Base-by-base conservation (phyloP, 2,113 vertebrate genomes). In the Thomomys bottae region DNA sequence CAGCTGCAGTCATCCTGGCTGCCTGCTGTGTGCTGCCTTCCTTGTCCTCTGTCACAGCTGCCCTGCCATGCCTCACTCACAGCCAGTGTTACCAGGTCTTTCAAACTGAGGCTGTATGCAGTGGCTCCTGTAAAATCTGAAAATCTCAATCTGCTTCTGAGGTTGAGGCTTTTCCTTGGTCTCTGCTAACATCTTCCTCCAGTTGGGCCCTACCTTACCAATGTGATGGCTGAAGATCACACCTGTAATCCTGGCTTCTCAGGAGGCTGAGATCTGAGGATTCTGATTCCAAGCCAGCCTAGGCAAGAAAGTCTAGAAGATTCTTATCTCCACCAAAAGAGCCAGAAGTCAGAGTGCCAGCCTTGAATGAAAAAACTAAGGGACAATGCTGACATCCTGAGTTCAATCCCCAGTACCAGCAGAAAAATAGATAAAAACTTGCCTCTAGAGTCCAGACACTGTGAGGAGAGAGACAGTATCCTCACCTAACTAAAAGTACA, bases 1-100 rank as follows among this genome's bases (percentile, higher is more conserved):
- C 97, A 98, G 97, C 97, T 97, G 97, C 23, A 70, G 89, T 83
- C 78, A 91, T 94, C 95, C 23, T 24, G 92, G 93, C 64, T 34
- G 86, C 92, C 91, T 92, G 96, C 96, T 96, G 96, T 82, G 95
- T 79, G 87, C 88, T 21, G 89, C 94, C 77, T 86, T 96, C 93
- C 92, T 87, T 96, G 76, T 94, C 80, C 5, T 9, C 84, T 64
- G 92, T 93, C 95, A 90, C 20, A 64, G 38, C 34, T 42, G n/a
- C 95, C 63, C 42, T 21, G 24, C 71, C 8, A 38, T 80, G 68
- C 92, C 45, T 93, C 94, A 79, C 49, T 93, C 94, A 77, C 40
- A 38, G 81, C 32, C 57, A 77, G 72, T 11, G 38, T 30, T 77
- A 30, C 72, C 67, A 40, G 21, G 9, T 82, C 96, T 96, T 96